A percentile compares a stretch with the other conserved stretches of the same genome.
Conservation (phyloP, 1,140 invertebrate genomes). For the Lerema accius region DNA sequence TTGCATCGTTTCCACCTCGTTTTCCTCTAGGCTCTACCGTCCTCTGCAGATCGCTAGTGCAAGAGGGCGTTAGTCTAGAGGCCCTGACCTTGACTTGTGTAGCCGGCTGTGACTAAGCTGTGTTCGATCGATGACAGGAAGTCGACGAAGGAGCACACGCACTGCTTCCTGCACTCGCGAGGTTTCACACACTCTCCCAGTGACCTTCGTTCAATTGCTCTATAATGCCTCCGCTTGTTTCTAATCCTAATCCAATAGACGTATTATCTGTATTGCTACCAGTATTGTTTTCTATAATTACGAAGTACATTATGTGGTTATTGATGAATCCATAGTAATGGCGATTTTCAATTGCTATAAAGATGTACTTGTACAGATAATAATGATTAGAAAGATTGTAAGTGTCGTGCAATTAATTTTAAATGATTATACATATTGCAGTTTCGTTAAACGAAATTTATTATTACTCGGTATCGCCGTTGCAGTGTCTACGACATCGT, state of each 20-base stretch:
- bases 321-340: constrained; percentile 26
- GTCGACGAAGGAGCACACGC: constrained; percentile 38
- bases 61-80: too few species aligned
- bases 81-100: constrained; percentile 44
- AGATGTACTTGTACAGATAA: too few species aligned
- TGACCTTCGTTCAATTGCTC: constrained; percentile 23
- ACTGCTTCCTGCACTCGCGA: constrained; percentile 56
- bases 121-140: constrained; percentile 49
- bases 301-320: constrained; percentile 37
- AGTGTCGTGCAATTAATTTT: too few species aligned
- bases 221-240: constrained; percentile 7
- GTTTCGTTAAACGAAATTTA: too few species aligned
- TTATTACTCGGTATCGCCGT: too few species aligned
- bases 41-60: too few species aligned
- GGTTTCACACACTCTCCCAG: constrained; percentile 43
- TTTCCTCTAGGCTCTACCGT: too few species aligned
- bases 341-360: too few species aligned
- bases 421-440: too few species aligned
- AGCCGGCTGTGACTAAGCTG: constrained; percentile 53
- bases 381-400: too few species aligned
- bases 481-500: too few species aligned
- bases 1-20: too few species aligned
- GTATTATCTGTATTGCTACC: constrained; percentile 1
- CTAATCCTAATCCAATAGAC: constrained; percentile 17
- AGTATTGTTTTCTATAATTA: constrained; percentile 20